Evolutionary conservation across 2,113 vertebrate genomes (phyloP).

Genomic region (Hydrolagus affinis): DNA sequence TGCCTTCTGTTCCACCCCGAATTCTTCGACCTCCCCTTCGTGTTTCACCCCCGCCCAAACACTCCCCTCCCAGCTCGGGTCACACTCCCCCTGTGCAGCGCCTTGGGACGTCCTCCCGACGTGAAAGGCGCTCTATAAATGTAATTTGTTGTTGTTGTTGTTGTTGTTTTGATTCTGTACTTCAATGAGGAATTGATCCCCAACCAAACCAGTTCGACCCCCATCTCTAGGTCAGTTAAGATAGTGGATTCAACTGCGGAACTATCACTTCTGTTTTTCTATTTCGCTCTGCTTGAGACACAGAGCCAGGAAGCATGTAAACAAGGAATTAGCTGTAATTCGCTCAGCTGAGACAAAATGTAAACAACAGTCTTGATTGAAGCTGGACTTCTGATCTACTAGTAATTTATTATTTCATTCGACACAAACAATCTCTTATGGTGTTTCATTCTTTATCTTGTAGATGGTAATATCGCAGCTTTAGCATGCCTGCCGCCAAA

Average conservation of each 20-base stretch:
- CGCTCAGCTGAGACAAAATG: neutral
- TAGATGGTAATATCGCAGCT: too few species aligned
- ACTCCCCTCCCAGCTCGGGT: too few species aligned
- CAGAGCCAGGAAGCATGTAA: neutral
- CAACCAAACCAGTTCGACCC: neutral
- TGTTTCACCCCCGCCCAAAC: too few species aligned
- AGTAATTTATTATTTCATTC: neutral
- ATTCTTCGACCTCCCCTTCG: too few species aligned
- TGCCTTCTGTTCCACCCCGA: too few species aligned
- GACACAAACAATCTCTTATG: neutral
- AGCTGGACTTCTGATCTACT: neutral
- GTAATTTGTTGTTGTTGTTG: too few species aligned
- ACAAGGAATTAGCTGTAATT: neutral
- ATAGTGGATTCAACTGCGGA: neutral
- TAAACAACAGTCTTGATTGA: neutral
- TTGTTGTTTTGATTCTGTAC: too few species aligned
- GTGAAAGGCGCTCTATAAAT: too few species aligned
- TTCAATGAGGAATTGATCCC: neutral
- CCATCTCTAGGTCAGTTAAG: neutral
- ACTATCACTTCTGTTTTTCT: neutral
- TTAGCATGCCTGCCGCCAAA: too few species aligned
- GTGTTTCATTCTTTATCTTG: too few species aligned
- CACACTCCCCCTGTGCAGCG: too few species aligned
- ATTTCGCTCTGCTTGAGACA: neutral
- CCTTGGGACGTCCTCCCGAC: too few species aligned